Conservation (phyloP, 2,113 vertebrate genomes). For the Natator depressus region DNA sequence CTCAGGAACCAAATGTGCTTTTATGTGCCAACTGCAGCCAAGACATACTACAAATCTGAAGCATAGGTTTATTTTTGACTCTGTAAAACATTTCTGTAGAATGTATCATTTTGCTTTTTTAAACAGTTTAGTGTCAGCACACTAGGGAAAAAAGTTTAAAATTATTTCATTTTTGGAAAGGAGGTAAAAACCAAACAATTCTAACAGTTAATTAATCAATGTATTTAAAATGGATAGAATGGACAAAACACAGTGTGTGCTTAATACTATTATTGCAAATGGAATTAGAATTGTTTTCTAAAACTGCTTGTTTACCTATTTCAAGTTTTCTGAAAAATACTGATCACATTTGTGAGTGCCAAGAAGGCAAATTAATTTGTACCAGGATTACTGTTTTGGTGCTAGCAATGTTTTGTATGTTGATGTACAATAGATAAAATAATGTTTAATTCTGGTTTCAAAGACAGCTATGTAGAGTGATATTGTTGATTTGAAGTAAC, state of each 20-base stretch:
- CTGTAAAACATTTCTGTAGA: constrained; percentile 25
- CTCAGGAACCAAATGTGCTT: constrained; percentile 68
- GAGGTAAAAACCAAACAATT: background rate
- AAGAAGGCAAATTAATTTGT: background rate
- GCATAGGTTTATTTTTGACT: constrained; percentile 68
- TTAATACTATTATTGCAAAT: background rate
- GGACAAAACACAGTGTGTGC: background rate
- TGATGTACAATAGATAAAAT: background rate
- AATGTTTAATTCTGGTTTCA: background rate
- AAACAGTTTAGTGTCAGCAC: background rate
- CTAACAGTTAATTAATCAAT: background rate
- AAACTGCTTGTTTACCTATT: background rate
- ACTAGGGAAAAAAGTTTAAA: background rate
- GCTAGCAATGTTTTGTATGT: background rate
- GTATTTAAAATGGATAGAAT: background rate
- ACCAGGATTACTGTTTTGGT: background rate
- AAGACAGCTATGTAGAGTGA: background rate
- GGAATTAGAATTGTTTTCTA: background rate
- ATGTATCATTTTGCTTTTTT: background rate
- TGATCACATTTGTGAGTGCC: background rate
- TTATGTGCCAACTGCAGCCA: constrained; percentile 51
- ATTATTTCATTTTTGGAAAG: background rate
- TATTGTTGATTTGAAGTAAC: background rate
- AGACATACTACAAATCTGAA: constrained; percentile 54
- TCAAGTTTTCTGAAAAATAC: background rate